A percentile compares a stretch with the other conserved stretches of the same genome.
Evolutionary conservation across 2,888 invertebrate genomes (phyloP).

Genomic region (Thereva unica): DNA sequence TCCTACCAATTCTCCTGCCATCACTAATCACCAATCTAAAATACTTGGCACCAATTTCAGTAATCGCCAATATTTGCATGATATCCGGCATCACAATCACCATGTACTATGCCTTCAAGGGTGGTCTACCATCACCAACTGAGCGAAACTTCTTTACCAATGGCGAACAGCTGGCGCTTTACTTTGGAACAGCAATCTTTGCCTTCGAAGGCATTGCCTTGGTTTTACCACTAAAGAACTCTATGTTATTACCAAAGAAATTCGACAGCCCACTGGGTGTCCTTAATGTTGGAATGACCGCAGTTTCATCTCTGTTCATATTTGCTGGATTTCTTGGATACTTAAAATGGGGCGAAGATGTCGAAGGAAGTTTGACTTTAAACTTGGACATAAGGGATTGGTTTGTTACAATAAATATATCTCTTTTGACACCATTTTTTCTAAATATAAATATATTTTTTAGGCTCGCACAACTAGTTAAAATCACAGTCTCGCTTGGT

Average conservation of each 20-base stretch:
- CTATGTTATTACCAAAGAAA: constrained; percentile 78
- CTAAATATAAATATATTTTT: constrained; percentile 44
- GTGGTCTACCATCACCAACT: constrained; percentile 70
- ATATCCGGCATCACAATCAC: constrained; percentile 69
- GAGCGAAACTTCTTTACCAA: constrained; percentile 66
- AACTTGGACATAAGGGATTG: constrained; percentile 67
- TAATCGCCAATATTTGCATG: constrained; percentile 78
- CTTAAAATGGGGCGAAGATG: constrained; percentile 80
- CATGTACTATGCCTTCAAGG: constrained; percentile 73
- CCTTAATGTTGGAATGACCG: constrained; percentile 84
- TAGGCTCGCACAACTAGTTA: constrained; percentile 81
- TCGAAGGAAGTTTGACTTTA: constrained; percentile 84
- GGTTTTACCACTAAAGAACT: constrained; percentile 91
- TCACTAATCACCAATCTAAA: constrained; percentile 78
- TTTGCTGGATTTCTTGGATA: constrained; percentile 86
- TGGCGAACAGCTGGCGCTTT: constrained; percentile 74
- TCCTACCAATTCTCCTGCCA: constrained; percentile 72
- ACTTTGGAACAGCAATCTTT: constrained; percentile 94
- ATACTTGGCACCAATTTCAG: constrained; percentile 76
- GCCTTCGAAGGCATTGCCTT: constrained; percentile 95
- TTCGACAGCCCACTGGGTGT: constrained; percentile 84
- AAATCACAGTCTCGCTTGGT: constrained; percentile 80
- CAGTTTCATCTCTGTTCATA: constrained; percentile 78
- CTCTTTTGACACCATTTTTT: background rate
- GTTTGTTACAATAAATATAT: constrained; percentile 9